Base-by-base conservation (phyloP, 2,888 invertebrate species). In the Diploptera punctata region DNA sequence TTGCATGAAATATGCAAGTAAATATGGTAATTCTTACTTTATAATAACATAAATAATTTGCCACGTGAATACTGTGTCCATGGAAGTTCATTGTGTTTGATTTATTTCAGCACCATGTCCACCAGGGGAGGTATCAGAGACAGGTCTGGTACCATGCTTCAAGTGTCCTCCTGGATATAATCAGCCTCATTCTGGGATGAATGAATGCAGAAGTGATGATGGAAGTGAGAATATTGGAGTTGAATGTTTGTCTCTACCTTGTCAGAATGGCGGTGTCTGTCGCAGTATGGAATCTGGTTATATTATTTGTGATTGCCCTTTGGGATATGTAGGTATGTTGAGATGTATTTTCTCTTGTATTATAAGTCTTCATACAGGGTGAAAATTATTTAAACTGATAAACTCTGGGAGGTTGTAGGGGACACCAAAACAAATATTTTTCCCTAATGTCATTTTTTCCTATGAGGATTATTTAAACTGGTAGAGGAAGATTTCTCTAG, bases 131-230 rank as follows among this genome's bases (percentile, higher is more conserved):
- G 82, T 76, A 29, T 74, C 74, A 18, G 19, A 31, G 0, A 83
- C 85, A 2, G 88, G 88, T 3, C 80, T 89, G 29, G 81, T 82
- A 76, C 89, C 89, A 1, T 87, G 89, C 77, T 83, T 83, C 73
- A 84, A 86, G 1, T 90, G 90, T 79, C 85, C 85, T 5, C 77
- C 84, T 5, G 65, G 70, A 9, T 65, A 62, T 38, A 13, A 16
- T 24, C 70, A 70, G 52, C 49, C 70, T 47, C 9, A 21, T 13
- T 13, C 47, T 4, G 49, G 67, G 13, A 57, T 31, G 68, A 62
- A 44, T 24, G 52, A 38, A 9, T 70, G 70, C 33, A 31, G n/a
- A 31, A 57, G 33, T 26, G 47, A 60, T 2, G 21, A 18, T 10
- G 52, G 49, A 18, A 16, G 18, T 1, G 18, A 60, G 18, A n/a